phyloP scores from a whole-genome alignment of 2,113 vertebrate genomes.

The Montifringilla adamsi region DNA sequence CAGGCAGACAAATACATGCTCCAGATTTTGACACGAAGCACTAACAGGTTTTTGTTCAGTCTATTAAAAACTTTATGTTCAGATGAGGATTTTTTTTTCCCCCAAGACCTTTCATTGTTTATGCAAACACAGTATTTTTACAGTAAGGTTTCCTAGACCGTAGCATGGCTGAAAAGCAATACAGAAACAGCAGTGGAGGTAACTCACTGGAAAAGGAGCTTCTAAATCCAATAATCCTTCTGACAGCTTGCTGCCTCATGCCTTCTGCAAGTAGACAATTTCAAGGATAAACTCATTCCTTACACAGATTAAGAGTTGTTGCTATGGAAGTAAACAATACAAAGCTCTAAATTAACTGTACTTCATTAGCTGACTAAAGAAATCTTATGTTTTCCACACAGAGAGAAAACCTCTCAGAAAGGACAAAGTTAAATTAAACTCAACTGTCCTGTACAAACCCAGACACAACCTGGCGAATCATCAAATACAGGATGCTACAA shows the following conservation, averaged over 20 bases:
- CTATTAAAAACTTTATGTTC: not conserved
- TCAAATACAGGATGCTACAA: rapidly evolving
- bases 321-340: not conserved
- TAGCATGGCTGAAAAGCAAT: not conserved
- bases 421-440: not conserved
- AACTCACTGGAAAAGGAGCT: not conserved
- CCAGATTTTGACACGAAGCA: not conserved
- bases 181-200: not conserved
- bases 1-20: not conserved
- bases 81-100: not conserved
- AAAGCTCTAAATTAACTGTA: not conserved
- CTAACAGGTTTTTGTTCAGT: not conserved
- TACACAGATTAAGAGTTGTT: not conserved
- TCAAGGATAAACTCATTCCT: not conserved
- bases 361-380: not conserved
- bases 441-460: not conserved
- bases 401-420: not conserved
- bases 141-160: not conserved
- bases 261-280: not conserved
- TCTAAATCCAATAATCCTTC: not conserved
- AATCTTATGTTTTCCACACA: not conserved
- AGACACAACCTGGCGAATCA: not conserved
- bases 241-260: not conserved
- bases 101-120: not conserved
- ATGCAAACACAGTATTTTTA: not conserved